Evolutionary conservation across 2,888 invertebrate genomes (phyloP).

Genomic region (Athripsodes cinereus): DNA sequence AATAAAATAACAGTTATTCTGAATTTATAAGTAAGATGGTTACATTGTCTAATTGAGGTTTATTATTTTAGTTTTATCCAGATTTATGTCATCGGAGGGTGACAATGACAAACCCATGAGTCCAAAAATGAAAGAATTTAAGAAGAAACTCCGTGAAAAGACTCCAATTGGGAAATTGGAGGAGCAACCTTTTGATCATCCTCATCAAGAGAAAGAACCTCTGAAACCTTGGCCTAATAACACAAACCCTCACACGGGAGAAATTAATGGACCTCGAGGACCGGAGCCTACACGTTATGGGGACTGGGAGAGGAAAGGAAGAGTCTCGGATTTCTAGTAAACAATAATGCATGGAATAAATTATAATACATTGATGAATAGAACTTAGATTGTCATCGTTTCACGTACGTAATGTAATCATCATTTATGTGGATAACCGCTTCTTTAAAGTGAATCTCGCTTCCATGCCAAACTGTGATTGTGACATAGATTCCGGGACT

Average conservation of each 20-base stretch:
- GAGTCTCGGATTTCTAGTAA: constrained; percentile 85
- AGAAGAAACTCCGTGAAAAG: constrained; percentile 67
- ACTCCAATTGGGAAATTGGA: constrained; percentile 68
- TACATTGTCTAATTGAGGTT: too few relatives aligned
- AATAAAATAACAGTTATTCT: too few relatives aligned
- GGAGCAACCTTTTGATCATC: constrained; percentile 64
- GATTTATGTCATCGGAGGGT: constrained; percentile 8
- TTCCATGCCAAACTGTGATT: too few relatives aligned
- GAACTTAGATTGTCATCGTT: too few relatives aligned
- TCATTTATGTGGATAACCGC: too few relatives aligned
- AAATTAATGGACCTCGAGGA: constrained; percentile 90
- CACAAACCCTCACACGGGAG: constrained; percentile 88
- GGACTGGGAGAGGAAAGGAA: constrained; percentile 98
- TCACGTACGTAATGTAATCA: too few relatives aligned
- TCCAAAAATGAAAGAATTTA: constrained; percentile 60
- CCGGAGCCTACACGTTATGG: constrained; percentile 99
- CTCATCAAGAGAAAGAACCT: constrained; percentile 76
- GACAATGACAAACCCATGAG: constrained; percentile 37
- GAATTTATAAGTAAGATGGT: background rate
- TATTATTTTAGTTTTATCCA: constrained; percentile 6
- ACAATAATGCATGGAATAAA: too few relatives aligned
- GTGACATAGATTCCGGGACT: too few relatives aligned
- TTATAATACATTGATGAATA: too few relatives aligned
- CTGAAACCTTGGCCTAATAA: constrained; percentile 79
- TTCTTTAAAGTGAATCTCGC: too few relatives aligned